Conservation (phyloP, 53 echinoderm and acorn worm genomes). For the Apostichopus leukothele region DNA sequence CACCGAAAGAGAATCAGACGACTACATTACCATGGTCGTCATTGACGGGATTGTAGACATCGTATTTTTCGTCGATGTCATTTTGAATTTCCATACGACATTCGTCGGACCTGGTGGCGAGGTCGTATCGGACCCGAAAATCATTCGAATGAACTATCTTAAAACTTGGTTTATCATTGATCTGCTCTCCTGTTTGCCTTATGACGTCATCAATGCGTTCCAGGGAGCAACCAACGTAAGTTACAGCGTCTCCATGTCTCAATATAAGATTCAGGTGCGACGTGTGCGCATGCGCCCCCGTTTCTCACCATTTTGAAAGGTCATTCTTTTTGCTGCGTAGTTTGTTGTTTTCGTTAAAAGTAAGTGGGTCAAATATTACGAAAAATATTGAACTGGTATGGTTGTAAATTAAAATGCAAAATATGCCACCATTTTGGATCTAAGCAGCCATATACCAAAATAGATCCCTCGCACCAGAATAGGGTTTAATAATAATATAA, state of each 20-base stretch:
- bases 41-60: slow-evolving; percentile 99
- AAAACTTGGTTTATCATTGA: slow-evolving; percentile 97
- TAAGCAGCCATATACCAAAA: too few relatives aligned
- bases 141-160: slow-evolving; percentile 95
- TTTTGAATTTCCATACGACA: slow-evolving; percentile 98
- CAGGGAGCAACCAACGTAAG: slow-evolving; percentile 79
- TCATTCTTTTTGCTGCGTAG: too few relatives aligned
- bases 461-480: too few relatives aligned
- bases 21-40: slow-evolving; percentile 86
- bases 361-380: too few relatives aligned
- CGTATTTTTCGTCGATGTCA: slow-evolving; percentile 97
- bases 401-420: too few relatives aligned
- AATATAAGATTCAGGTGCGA: too few relatives aligned
- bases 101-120: slow-evolving; percentile 98
- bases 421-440: too few relatives aligned
- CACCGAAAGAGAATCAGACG: slow-evolving; percentile 59
- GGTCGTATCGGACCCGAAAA: slow-evolving; percentile 94
- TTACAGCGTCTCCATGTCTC: background rate
- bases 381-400: too few relatives aligned
- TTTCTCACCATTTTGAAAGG: too few relatives aligned
- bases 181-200: slow-evolving; percentile 98
- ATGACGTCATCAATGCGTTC: slow-evolving; percentile 99
- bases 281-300: too few relatives aligned
- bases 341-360: too few relatives aligned
- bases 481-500: too few relatives aligned